Evolutionary conservation across 35 echinoderm and acorn worm genomes (phyloP), one percentile per base, ranked within the genome.

Genomic region (Diadema setosum): DNA sequence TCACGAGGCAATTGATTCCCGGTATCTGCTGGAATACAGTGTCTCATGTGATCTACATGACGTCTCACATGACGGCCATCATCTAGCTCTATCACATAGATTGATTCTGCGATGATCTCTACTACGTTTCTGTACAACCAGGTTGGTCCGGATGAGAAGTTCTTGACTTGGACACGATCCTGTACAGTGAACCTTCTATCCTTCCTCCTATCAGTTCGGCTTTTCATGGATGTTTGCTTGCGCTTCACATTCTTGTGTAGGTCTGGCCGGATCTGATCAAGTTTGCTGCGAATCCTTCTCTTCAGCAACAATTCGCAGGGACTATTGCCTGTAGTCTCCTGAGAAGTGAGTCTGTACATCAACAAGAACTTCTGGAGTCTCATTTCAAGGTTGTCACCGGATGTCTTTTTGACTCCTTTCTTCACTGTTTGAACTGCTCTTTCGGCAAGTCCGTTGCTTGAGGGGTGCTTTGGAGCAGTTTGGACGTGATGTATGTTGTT

Each of bases 391-490:
- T 83, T 73, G 61, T 55, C 55, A 44, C 78, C 83, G 40, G 30
- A 67, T 4, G 75, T 87, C 60, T 90, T 95, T 45, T 86, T 90
- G 0, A 94, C 30, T 11, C 82, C 93, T 58, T 70, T 76, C 63
- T 94, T 90, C 18, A 94, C 70, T 57, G 82, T 94, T 49, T 94
- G 93, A 5, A 94, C 87, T 5, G 88, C 81, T 84, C 86, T 76
- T 39, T 90, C 92, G 5, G 92, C 87, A 17, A 87, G 41, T 14
- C 85, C 59, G 30, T 94, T 81, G 39, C 86, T 94, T 3, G 91
- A 40, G 42, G 91, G 91, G 29, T 93, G 91, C 35, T 90, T 85
- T 1, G 81, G 92, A 46, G 92, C 93, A 55, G 83, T 90, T 24
- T 89, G 82, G 24, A 94, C 82, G 45, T 95, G 93, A 73, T 86